Evolutionary conservation across 2,888 invertebrate genomes (phyloP).

Genomic region (Allygus modestus): DNA sequence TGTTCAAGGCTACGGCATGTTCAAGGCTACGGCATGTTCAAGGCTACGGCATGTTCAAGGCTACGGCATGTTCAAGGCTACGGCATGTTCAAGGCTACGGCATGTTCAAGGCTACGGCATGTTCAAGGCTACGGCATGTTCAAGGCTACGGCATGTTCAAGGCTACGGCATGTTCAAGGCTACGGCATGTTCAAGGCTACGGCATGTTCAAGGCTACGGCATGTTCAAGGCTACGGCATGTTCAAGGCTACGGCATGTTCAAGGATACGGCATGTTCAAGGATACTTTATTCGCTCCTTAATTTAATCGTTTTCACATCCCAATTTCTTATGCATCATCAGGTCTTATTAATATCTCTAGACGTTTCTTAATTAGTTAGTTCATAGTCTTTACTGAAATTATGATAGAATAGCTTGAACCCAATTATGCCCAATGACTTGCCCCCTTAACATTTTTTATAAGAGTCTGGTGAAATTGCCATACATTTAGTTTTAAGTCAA

Average conservation of each 20-base stretch:
- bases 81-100: not conserved
- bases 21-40: not conserved
- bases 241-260: not conserved
- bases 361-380: too few relatives aligned
- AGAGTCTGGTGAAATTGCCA: too few relatives aligned
- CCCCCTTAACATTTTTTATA: too few relatives aligned
- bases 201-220: not conserved
- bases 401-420: too few relatives aligned
- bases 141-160: not conserved
- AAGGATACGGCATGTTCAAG: not conserved
- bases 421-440: too few relatives aligned
- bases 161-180: not conserved
- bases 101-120: not conserved
- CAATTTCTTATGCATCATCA: too few relatives aligned
- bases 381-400: too few relatives aligned
- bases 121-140: not conserved
- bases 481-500: too few relatives aligned
- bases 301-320: not conserved
- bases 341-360: too few relatives aligned
- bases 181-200: not conserved
- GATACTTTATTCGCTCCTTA: not conserved
- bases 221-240: not conserved
- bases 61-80: not conserved
- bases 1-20: not conserved
- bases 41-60: not conserved